A percentile compares a stretch with the other conserved stretches of the same genome.
These are phyloP conservation scores for Brachyopa scutellaris DNA, from an alignment of 2,888 invertebrate genomes.

Conservation along the genomic window DNA sequence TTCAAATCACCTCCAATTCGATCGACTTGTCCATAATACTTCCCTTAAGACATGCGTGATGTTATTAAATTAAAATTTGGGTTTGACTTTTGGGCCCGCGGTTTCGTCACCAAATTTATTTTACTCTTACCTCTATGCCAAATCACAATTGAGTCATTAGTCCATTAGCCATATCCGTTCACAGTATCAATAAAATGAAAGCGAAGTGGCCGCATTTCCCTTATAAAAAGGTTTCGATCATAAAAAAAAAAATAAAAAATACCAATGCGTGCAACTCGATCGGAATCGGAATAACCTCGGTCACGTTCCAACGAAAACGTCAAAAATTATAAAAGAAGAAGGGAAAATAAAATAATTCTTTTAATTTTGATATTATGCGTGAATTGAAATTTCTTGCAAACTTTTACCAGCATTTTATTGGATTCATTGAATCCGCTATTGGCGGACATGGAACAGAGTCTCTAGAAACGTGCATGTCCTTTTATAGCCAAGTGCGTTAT, in stretches of 20 bases:
- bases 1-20: no score
- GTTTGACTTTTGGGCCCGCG: no score
- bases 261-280: slow-evolving; percentile 47
- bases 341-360: neutral
- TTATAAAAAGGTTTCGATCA: slow-evolving; percentile 38
- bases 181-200: slow-evolving; percentile 64
- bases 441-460: slow-evolving; percentile 1
- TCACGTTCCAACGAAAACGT: slow-evolving; percentile 50
- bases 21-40: no score
- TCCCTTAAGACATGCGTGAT: no score
- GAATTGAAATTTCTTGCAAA: slow-evolving; percentile 41
- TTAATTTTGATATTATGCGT: slow-evolving; percentile 42
- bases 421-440: slow-evolving; percentile 30
- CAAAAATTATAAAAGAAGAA: slow-evolving; percentile 22
- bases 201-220: slow-evolving; percentile 63
- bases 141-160: slow-evolving; percentile 33
- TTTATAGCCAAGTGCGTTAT: slow-evolving; percentile 48
- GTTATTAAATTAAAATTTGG: neutral
- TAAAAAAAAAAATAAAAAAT: slow-evolving; percentile 39
- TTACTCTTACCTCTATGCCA: slow-evolving; percentile 52
- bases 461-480: slow-evolving; percentile 45
- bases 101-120: neutral
- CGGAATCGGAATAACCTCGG: slow-evolving; percentile 12
- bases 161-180: slow-evolving; percentile 44
- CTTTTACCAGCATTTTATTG: slow-evolving; percentile 46